A percentile compares a stretch with the other conserved stretches of the same genome.
These are phyloP conservation scores for Crocuta crocuta DNA, from an alignment of 2,113 vertebrate genomes.

Conservation along the genomic window DNA sequence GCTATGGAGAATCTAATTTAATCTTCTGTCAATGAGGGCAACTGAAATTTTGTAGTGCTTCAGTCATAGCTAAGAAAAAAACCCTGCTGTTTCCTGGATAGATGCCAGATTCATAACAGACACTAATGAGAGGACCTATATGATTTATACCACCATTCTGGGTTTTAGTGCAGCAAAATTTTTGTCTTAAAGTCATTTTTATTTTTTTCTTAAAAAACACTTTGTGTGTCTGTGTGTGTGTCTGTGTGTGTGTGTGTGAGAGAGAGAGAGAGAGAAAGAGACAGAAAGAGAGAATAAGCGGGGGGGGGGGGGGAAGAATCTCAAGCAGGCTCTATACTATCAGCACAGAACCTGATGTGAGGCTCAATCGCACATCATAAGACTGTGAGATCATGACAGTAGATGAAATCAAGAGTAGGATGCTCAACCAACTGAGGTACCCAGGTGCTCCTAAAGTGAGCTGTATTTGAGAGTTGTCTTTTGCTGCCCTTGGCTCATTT, in stretches of 20 bases:
- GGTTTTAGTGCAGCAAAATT: background rate
- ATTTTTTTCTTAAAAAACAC: background rate
- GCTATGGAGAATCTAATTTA: slow-evolving; percentile 12
- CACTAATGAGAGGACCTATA: background rate
- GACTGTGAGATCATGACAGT: background rate
- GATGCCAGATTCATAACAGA: background rate
- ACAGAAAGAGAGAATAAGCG: background rate
- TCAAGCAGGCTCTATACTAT: background rate
- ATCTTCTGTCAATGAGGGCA: background rate
- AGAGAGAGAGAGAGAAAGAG: background rate
- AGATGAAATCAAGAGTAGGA: background rate
- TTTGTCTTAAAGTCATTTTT: background rate
- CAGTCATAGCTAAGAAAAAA: background rate
- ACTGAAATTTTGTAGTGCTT: slow-evolving; percentile 11
- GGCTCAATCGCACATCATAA: background rate
- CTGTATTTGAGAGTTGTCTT: slow-evolving; percentile 1
- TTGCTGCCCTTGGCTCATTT: background rate
- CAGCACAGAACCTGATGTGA: no score
- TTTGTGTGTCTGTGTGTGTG: background rate
- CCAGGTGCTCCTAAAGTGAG: background rate
- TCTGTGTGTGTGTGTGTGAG: no score
- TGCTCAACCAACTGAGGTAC: background rate
- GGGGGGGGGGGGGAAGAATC: background rate
- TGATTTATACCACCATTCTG: background rate
- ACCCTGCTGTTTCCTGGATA: background rate